Evolutionary conservation across 2,797 vertebrate genomes (phyloP).

Genomic region (Molothrus ater): DNA sequence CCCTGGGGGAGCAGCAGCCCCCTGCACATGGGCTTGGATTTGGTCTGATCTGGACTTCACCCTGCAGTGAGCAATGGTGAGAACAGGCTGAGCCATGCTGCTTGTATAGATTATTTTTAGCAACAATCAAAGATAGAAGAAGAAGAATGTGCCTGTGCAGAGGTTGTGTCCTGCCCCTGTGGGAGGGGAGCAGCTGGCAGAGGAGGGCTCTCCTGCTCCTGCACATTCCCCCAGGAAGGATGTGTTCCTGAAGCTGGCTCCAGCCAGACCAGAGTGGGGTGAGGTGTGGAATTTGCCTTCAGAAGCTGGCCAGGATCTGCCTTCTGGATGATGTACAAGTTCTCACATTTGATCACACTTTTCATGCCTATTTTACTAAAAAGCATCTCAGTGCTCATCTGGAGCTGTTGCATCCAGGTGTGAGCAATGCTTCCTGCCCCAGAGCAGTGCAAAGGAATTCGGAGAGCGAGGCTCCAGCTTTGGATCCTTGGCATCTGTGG

Average conservation of each 20-base stretch:
- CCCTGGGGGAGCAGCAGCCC: neutral
- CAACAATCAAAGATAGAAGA: neutral
- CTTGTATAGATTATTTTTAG: neutral
- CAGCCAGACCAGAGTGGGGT: neutral
- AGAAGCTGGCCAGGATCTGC: conserved; percentile 31
- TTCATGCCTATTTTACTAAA: neutral
- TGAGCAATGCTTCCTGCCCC: neutral
- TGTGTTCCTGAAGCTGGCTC: neutral
- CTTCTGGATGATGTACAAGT: neutral
- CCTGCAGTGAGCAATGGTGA: neutral
- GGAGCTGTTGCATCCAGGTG: neutral
- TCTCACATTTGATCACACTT: neutral
- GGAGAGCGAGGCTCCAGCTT: neutral
- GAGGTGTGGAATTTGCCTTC: neutral
- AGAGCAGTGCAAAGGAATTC: neutral
- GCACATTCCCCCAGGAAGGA: neutral
- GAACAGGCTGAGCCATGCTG: neutral
- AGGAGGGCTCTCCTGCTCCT: neutral
- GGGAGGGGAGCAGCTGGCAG: neutral
- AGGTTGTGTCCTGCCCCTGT: neutral
- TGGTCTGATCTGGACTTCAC: neutral
- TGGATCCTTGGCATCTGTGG: neutral
- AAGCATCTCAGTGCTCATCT: neutral
- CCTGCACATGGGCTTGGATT: neutral
- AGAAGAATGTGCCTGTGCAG: neutral